Evolutionary conservation across 92 coral and sea anemone species (phyloP).

Genomic region (Pocillopora meandrina): DNA sequence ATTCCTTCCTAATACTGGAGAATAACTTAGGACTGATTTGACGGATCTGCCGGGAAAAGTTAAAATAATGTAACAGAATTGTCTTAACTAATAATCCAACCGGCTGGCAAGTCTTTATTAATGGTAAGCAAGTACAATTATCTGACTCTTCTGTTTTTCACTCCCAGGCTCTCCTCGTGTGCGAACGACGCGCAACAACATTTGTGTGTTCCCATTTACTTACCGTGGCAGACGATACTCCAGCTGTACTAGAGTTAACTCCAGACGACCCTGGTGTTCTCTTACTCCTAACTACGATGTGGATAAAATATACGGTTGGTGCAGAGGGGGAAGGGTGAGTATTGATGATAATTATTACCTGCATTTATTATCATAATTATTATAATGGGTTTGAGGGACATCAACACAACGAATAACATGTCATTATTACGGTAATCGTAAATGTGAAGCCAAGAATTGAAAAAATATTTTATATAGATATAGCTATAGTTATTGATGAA

Average conservation of each 20-base stretch:
- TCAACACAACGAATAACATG: neutral
- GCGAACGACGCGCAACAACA: constrained; percentile 13
- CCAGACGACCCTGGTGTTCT: constrained; percentile 74
- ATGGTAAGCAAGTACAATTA: no score
- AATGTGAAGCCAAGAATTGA: neutral
- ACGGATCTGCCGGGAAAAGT: no score
- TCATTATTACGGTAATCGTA: neutral
- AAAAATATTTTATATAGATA: neutral
- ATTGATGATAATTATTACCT: no score
- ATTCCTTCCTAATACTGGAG: no score
- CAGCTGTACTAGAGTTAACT: constrained; percentile 54
- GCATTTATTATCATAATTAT: neutral
- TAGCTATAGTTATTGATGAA: no score
- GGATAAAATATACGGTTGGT: constrained; percentile 59
- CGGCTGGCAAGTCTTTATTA: no score
- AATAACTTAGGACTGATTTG: no score
- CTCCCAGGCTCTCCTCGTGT: constrained; percentile 14
- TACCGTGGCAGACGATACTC: constrained; percentile 61
- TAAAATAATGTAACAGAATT: no score
- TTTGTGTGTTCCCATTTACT: constrained; percentile 75
- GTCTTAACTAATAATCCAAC: no score
- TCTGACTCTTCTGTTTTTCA: neutral
- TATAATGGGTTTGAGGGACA: neutral
- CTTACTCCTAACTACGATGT: constrained; percentile 67
- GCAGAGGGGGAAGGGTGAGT: constrained; percentile 41